Base-by-base conservation (phyloP, 92 coral and sea anemone species). In the Epizoanthus fatuus region DNA sequence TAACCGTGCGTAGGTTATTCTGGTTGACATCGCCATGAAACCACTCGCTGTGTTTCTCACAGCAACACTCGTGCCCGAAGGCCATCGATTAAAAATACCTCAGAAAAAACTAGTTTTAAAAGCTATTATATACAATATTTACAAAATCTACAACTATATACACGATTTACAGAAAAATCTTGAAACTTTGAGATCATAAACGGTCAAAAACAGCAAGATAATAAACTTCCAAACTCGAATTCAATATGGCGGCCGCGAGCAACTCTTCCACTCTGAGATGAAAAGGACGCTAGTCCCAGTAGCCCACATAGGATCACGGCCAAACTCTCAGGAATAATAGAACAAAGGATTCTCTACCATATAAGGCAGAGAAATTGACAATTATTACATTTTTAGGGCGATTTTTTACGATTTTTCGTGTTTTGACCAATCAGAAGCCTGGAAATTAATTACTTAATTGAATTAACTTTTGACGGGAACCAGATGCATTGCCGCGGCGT, bases 101-200 rank as follows among this genome's bases (percentile, higher is more conserved):
- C 29, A 60, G 65, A 60, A 60, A 60, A 60, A 20, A 17, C 65
- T 60, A 60, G 51, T n/a, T 60, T 60, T 60, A 16, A 60, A 19
- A 60, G 65, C 65, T 60, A 60, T 29, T 4, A 19, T 60, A 17
- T 60, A 17, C 29, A 60, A 20, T 60, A 4, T 60, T 60, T 60
- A 60, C 65, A 17, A 60, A n/a, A 60, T 60, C 29, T n/a, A 20
- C 29, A 60, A 19, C 65, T 60, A 60, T 4, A 29, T 60, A 60
- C 65, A 60, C 65, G 19, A 60, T 60, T 60, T 19, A 16, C 65
- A 60, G 65, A 60, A 60, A 60, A 58, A 58, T 40, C 29, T 58
- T 16, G 63, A 58, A 17, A 58, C 63, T 58, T 22, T 58, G 20
- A 58, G 3, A 4, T 58, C 63, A 58, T 58, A 58, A 58, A 58